Conservation (phyloP, 2,888 invertebrate species). For the Prosapia bicincta region DNA sequence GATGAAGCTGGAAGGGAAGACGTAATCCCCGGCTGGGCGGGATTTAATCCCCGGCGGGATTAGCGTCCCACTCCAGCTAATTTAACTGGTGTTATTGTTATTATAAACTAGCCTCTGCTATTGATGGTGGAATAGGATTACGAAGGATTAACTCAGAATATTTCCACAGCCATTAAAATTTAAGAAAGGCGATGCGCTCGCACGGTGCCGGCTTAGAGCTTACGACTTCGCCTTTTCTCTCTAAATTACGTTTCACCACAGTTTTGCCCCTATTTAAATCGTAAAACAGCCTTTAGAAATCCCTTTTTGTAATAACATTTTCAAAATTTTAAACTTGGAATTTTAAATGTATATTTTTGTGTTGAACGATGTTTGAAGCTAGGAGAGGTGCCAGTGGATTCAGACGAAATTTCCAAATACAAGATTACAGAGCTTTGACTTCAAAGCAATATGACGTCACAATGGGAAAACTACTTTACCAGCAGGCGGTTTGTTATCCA, state of each 20-base stretch:
- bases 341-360: no score
- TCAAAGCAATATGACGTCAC: no score
- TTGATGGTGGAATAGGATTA: constrained; percentile 17
- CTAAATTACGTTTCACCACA: constrained; percentile 21
- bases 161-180: constrained; percentile 20
- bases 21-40: constrained; percentile 3
- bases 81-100: constrained; percentile 20
- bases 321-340: neutral
- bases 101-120: constrained; percentile 7
- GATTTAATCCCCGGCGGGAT: neutral
- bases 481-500: no score
- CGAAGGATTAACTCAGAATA: constrained; percentile 16
- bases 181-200: constrained; percentile 19
- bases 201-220: constrained; percentile 4
- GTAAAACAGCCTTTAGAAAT: neutral
- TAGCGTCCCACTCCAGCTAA: constrained; percentile 11
- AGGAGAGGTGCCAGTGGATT: no score
- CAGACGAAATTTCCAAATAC: no score
- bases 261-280: neutral
- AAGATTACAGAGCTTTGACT: no score
- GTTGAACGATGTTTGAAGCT: no score
- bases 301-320: neutral
- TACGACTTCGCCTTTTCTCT: neutral
- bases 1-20: neutral
- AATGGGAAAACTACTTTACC: no score